Conservation (phyloP, 2,888 invertebrate species). For the Amaurobius ferox region DNA sequence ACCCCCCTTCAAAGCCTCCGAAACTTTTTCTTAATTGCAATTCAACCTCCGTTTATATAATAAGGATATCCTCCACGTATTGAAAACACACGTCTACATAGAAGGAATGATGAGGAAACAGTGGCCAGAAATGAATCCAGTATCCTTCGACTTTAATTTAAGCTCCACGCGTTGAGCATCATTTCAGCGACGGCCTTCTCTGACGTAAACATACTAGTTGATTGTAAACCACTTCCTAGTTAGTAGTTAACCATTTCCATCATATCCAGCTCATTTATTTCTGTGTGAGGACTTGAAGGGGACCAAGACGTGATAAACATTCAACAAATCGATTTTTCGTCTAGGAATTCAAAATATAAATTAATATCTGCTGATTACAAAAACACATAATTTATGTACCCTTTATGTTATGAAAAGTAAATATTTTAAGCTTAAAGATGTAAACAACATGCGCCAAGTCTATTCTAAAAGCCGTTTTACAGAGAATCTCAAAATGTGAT, state of each 20-base stretch:
- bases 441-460: no score
- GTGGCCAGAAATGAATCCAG: constrained; percentile 10
- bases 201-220: neutral
- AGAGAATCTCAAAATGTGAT: no score
- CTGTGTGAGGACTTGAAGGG: neutral
- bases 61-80: constrained; percentile 14
- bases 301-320: neutral
- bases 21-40: neutral
- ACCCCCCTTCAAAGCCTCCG: neutral
- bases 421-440: no score
- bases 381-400: no score
- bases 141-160: constrained; percentile 28
- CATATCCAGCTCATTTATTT: neutral
- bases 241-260: neutral
- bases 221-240: neutral
- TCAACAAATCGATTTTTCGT: no score
- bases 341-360: no score
- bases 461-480: no score
- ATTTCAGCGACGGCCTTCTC: neutral
- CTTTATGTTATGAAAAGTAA: no score
- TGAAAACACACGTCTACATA: neutral
- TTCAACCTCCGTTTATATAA: neutral
- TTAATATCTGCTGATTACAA: no score
- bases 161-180: neutral
- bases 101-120: constrained; percentile 6